Base-by-base conservation (phyloP, 1,140 invertebrate genomes). In the Brachionus calyciflorus region DNA sequence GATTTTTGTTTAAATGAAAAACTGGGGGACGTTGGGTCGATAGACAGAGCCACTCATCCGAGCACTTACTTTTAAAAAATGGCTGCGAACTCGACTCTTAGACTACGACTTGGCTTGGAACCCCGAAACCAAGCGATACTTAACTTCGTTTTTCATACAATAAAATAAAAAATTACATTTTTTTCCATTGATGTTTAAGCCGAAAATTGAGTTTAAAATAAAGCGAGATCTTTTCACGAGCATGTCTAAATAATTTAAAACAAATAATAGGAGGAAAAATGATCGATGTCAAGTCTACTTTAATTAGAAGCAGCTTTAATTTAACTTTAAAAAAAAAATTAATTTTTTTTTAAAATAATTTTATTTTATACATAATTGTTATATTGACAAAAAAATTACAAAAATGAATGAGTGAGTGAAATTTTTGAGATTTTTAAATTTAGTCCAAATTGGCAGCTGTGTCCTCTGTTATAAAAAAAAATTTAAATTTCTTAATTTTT, bases 401-500 rank as follows among this genome's bases (percentile, higher is more conserved):
- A 37, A 19, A 60, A 33, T 60, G 30, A 37, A 17, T 60, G 14
- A 17, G n/a, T 33, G 30, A 24, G 5, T 65, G 40, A 24, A 44
- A 24, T 3, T 7, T 14, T 46, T 46, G 44, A 46, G 33, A 28
- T 24, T n/a, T n/a, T n/a, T 24, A 46, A 49, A 9, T 17, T 41
- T 73, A 73, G 26, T 73, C 69, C 46, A 51, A 55, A 40, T 73
- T 73, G 21, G 69, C 69, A 12, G 51, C 46, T 26, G 69, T 12
- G 51, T 73, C 69, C 37, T 55, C 69, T 73, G 46, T 73, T 37
- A 73, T 30, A 21, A 49, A n/a, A 33, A 55, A 73, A 21, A 30
- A 51, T 24, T 19, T 33, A 12, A 12, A 57, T 12, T 65, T 26
- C 41, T 6, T 26, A 19, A 14, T 4, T 44, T 26, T 12, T 17